Evolutionary conservation across 2,888 invertebrate species (phyloP).

Genomic region (Caenorhabditis virilis): DNA sequence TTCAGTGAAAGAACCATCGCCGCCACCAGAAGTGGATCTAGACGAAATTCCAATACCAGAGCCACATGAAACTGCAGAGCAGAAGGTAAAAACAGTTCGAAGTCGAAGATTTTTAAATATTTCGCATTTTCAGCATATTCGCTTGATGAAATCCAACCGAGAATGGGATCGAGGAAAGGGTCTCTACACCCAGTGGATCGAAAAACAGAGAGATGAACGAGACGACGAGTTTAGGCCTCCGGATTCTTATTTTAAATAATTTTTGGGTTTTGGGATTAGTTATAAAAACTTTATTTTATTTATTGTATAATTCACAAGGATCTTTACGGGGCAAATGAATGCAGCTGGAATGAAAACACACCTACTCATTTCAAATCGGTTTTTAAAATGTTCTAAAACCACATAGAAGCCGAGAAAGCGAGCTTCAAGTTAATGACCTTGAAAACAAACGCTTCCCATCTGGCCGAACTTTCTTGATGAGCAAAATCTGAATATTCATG

Average conservation of each 20-base stretch:
- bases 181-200: slow-evolving; percentile 51
- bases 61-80: slow-evolving; percentile 32
- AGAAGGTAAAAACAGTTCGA: slow-evolving; percentile 17
- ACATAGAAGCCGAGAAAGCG: too few species aligned
- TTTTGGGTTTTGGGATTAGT: too few species aligned
- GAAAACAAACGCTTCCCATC: too few species aligned
- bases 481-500: too few species aligned
- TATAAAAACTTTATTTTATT: slow-evolving; percentile 4
- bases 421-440: too few species aligned
- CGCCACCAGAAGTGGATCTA: slow-evolving; percentile 22
- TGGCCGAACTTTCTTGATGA: too few species aligned
- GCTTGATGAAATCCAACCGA: slow-evolving; percentile 44
- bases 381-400: too few species aligned
- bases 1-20: slow-evolving; percentile 32
- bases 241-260: slow-evolving; percentile 39
- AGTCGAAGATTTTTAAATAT: too few species aligned
- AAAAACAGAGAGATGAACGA: slow-evolving; percentile 56
- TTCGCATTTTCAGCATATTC: slow-evolving; percentile 25
- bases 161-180: slow-evolving; percentile 63
- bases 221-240: slow-evolving; percentile 63
- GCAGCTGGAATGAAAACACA: too few species aligned
- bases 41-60: slow-evolving; percentile 44
- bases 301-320: not conserved
- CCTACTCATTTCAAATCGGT: too few species aligned
- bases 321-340: not conserved